Evolutionary conservation across 2,888 invertebrate genomes (phyloP).

Genomic region (Pristionchus fissidentatus): DNA sequence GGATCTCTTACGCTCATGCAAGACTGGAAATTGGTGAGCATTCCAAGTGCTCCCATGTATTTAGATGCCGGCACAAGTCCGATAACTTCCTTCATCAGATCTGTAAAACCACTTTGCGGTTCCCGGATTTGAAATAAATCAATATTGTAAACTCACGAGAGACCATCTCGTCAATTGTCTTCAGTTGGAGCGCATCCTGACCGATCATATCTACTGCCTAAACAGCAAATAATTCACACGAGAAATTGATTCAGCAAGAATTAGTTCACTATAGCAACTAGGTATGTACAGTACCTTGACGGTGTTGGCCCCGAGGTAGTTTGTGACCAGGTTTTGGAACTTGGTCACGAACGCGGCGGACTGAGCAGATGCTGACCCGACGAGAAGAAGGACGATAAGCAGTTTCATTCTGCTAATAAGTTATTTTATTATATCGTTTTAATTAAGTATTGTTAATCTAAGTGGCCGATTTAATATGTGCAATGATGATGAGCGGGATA

Average conservation of each 20-base stretch:
- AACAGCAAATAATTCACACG: no score
- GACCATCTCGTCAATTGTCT: not conserved
- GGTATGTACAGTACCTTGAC: not conserved
- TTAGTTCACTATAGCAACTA: not conserved
- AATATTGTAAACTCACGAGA: not conserved
- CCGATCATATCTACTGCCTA: not conserved
- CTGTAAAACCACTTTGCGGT: no score
- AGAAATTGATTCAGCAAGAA: not conserved
- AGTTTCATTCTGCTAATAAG: not conserved
- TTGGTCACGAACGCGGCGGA: not conserved
- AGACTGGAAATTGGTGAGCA: not conserved
- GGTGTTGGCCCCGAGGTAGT: not conserved
- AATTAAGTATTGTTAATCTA: no score
- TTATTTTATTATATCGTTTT: no score
- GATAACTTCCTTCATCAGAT: slow-evolving; percentile 7
- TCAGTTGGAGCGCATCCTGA: not conserved
- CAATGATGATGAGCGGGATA: not conserved
- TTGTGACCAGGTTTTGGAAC: slow-evolving; percentile 17
- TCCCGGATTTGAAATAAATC: no score
- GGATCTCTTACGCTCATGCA: not conserved
- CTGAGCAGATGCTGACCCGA: not conserved
- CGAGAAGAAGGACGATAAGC: not conserved
- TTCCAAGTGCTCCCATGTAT: not conserved
- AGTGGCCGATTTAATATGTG: no score
- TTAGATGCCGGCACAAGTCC: not conserved